Conservation (phyloP, 1,140 invertebrate species). For the Plutomurus gul region DNA sequence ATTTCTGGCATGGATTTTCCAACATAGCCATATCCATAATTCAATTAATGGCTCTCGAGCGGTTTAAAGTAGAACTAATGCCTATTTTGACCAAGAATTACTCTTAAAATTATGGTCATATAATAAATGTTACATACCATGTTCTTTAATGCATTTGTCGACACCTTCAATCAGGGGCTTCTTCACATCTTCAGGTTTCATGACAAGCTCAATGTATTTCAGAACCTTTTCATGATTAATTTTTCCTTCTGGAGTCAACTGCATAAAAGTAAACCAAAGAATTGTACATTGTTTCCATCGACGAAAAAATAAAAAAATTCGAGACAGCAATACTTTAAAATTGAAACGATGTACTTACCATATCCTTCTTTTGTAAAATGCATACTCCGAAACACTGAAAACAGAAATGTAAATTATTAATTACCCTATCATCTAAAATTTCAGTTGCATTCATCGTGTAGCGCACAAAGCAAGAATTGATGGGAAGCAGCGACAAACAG, state of each 20-base stretch:
- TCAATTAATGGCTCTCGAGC: too few species aligned
- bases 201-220: slow-evolving; percentile 46
- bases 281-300: neutral
- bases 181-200: slow-evolving; percentile 48
- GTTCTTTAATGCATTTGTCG: slow-evolving; percentile 51
- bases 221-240: slow-evolving; percentile 50
- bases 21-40: too few species aligned
- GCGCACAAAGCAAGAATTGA: too few species aligned
- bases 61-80: too few species aligned
- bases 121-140: too few species aligned
- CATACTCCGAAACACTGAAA: slow-evolving; percentile 50
- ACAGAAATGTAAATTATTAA: neutral
- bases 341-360: slow-evolving; percentile 40
- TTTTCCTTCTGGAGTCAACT: slow-evolving; percentile 51
- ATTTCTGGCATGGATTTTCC: too few species aligned
- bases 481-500: too few species aligned
- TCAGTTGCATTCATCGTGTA: too few species aligned
- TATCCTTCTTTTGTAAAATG: slow-evolving; percentile 50
- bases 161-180: slow-evolving; percentile 45
- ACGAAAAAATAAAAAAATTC: neutral
- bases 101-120: too few species aligned
- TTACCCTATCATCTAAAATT: neutral
- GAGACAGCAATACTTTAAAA: neutral
- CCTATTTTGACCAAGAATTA: too few species aligned
- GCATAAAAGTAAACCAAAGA: neutral